These are phyloP conservation scores for Palaemon carinicauda DNA, from an alignment of 1,140 invertebrate species.

Conservation along the genomic window DNA sequence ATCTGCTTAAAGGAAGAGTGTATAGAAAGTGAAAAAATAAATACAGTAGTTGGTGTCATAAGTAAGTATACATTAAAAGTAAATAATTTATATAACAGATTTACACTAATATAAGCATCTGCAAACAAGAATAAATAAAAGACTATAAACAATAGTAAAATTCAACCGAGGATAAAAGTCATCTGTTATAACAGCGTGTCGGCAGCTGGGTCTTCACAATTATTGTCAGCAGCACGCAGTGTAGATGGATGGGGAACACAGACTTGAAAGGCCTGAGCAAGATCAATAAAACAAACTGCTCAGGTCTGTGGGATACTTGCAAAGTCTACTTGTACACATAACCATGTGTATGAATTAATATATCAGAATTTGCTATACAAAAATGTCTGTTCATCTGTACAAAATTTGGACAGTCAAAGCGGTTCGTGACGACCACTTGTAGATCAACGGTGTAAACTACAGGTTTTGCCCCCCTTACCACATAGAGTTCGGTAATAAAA, in stretches of 20 bases:
- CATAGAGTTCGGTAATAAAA: neutral
- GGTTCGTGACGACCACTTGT: conserved; percentile 11
- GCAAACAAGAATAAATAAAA: neutral
- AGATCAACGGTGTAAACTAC: conserved; percentile 13
- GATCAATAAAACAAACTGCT: no score
- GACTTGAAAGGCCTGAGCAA: no score
- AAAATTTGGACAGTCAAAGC: conserved; percentile 52
- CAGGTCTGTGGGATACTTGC: neutral
- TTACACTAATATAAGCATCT: no score
- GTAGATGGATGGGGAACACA: neutral
- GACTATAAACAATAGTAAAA: no score
- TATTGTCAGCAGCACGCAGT: conserved; percentile 32
- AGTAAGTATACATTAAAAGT: no score
- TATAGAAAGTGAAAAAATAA: no score
- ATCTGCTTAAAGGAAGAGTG: no score
- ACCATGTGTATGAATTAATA: neutral
- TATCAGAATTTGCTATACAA: conserved; percentile 31
- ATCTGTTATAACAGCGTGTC: no score
- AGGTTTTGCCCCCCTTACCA: conserved; percentile 6
- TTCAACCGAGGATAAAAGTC: no score
- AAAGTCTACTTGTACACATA: conserved; percentile 5
- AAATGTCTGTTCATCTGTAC: conserved; percentile 46
- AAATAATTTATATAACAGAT: no score
- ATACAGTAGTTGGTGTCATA: no score
- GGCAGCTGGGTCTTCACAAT: conserved; percentile 17